Base-by-base conservation (phyloP, 1,140 invertebrate species). In the Macrobrachium rosenbergii region DNA sequence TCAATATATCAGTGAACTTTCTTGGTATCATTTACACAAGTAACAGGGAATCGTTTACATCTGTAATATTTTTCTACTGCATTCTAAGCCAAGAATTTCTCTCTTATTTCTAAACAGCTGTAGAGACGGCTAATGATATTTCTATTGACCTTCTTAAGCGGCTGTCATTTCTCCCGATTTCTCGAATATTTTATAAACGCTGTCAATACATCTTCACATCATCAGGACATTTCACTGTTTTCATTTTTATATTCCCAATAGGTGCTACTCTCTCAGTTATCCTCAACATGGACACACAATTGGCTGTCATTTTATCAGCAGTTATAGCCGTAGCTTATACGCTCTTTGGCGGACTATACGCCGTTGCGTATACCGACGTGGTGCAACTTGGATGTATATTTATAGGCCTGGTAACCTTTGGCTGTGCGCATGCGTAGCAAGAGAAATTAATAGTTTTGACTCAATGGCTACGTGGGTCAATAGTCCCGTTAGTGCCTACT, bases 351-450 rank as follows among this genome's bases (percentile, higher is more conserved):
- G 94, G 94, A 7, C 92, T 95, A 7, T 95, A 95, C 90, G 94
- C 94, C 52, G 94, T 95, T 10, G 94, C 94, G 10, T 95, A 95
- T 90, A 95, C 94, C 19, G 94, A 95, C 90, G 94, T 95, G 75
- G 93, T 94, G 43, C 94, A 95, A 90, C 91, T 95, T 2, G 93
- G 94, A 90, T 95, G 94, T 90, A 95, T 95, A 83, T 94, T 95
- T 91, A 90, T 94, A 77, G 94, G 94, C 45, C 90, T 95, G 92
- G 94, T 94, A 91, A 92, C 92, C 91, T 77, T 64, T 14, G 21
- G 59, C 72, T 77, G 62, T 37, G 62, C 62, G 63, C 75, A 45
- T 58, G 37, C 23, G 73, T 59, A 23, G 28, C 28, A 62, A 63
- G 60, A 28, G 60, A 60, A n/a, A 62, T 17, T 62, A 60, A 28